Percentiles rank a stretch among this genome's conserved stretches.
phyloP scores from a whole-genome alignment of 2,797 vertebrate species.

The Sebastes matsubarae region DNA sequence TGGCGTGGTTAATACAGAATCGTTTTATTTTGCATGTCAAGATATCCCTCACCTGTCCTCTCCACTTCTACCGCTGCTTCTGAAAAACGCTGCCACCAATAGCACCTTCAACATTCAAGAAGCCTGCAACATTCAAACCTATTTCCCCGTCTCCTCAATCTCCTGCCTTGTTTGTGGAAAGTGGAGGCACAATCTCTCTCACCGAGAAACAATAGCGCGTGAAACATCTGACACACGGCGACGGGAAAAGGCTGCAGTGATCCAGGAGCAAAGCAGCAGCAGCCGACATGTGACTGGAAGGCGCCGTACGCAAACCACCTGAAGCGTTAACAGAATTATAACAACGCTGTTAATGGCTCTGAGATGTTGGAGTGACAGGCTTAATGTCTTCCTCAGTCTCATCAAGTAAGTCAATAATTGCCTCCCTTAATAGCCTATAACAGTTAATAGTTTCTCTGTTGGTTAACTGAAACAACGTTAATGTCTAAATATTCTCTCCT shows the following conservation, averaged over 20 bases:
- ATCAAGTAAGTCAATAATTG: constrained; percentile 30
- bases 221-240: background rate
- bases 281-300: background rate
- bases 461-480: constrained; percentile 3
- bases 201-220: background rate
- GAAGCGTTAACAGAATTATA: background rate
- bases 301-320: background rate
- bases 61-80: background rate
- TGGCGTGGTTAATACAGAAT: background rate
- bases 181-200: background rate
- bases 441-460: constrained; percentile 6
- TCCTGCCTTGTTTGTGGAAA: background rate
- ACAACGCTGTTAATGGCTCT: background rate
- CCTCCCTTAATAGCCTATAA: background rate
- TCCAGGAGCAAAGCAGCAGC: background rate
- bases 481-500: constrained; percentile 3
- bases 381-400: background rate
- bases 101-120: background rate
- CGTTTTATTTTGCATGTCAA: background rate
- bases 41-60: background rate
- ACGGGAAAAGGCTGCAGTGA: background rate
- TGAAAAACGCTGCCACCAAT: background rate
- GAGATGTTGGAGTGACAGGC: constrained; percentile 4
- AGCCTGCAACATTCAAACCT: background rate
- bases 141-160: background rate